These are phyloP conservation scores for Aspidiotus rigidus DNA, from an alignment of 2,888 invertebrate genomes.

Conservation along the genomic window DNA sequence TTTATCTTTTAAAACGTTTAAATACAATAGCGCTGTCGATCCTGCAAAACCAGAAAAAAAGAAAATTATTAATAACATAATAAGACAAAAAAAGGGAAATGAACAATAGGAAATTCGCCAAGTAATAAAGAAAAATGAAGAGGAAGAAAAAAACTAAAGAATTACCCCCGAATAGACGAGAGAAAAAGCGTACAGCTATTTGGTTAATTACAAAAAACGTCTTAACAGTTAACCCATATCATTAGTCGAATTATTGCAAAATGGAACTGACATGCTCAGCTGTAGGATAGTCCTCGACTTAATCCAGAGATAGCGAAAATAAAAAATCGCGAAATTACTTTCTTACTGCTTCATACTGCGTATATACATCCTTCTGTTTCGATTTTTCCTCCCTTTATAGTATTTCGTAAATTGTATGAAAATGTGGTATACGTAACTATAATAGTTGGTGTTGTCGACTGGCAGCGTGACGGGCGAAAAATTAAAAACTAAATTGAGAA, in stretches of 20 bases:
- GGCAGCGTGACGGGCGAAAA: too few species aligned
- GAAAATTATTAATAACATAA: background rate
- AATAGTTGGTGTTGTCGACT: too few species aligned
- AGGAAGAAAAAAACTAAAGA: background rate
- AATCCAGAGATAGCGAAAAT: too few species aligned
- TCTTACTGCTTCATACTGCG: too few species aligned
- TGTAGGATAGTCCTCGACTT: background rate
- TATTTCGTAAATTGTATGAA: too few species aligned
- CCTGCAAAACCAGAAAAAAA: background rate
- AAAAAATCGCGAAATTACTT: too few species aligned
- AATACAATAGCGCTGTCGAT: slow-evolving; percentile 1
- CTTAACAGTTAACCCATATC: slow-evolving; percentile 2
- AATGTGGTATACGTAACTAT: too few species aligned
- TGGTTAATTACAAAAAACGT: slow-evolving; percentile 4
- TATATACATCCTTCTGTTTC: too few species aligned
- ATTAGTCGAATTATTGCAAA: background rate
- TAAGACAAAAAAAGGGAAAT: background rate
- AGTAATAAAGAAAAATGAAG: background rate
- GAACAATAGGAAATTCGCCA: background rate
- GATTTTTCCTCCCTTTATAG: too few species aligned
- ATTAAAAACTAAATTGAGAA: too few species aligned
- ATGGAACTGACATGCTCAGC: slow-evolving; percentile 4
- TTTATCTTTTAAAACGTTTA: background rate
- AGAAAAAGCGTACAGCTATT: background rate
- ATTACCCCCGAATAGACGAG: too few species aligned